Conservation (phyloP, 2,113 vertebrate genomes). For the Menidia beryllina region DNA sequence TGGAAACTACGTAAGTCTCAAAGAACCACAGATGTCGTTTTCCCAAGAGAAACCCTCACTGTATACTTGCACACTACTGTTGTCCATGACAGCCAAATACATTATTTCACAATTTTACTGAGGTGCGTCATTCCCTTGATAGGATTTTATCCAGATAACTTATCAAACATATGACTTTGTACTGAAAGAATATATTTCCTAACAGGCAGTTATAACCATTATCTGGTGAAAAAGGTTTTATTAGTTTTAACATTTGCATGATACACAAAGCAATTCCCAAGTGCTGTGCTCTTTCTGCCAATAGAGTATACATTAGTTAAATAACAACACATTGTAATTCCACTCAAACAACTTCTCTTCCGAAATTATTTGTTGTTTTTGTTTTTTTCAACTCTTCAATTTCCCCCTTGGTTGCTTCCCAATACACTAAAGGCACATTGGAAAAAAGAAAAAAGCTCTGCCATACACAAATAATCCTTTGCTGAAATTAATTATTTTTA, state of each 20-base stretch:
- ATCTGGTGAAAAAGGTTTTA: slow-evolving; percentile 27
- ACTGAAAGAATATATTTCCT: slow-evolving; percentile 39
- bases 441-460: slow-evolving; percentile 49
- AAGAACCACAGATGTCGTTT: background rate
- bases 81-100: background rate
- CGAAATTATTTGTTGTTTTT: slow-evolving; percentile 68
- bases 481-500: slow-evolving; percentile 67
- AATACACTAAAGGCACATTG: slow-evolving; percentile 56
- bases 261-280: slow-evolving; percentile 60
- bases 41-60: slow-evolving; percentile 4
- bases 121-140: slow-evolving; percentile 5
- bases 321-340: slow-evolving; percentile 73
- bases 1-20: background rate
- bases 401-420: slow-evolving; percentile 71
- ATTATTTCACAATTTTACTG: background rate
- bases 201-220: slow-evolving; percentile 35
- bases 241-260: slow-evolving; percentile 59
- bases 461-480: slow-evolving; percentile 53
- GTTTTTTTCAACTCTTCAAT: slow-evolving; percentile 70
- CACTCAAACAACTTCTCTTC: slow-evolving; percentile 59
- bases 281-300: slow-evolving; percentile 67
- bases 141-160: background rate
- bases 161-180: slow-evolving; percentile 10
- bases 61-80: background rate
- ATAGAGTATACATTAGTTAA: slow-evolving; percentile 63